Conservation (phyloP, 2,888 invertebrate species). For the Epistrophe grossulariae region DNA sequence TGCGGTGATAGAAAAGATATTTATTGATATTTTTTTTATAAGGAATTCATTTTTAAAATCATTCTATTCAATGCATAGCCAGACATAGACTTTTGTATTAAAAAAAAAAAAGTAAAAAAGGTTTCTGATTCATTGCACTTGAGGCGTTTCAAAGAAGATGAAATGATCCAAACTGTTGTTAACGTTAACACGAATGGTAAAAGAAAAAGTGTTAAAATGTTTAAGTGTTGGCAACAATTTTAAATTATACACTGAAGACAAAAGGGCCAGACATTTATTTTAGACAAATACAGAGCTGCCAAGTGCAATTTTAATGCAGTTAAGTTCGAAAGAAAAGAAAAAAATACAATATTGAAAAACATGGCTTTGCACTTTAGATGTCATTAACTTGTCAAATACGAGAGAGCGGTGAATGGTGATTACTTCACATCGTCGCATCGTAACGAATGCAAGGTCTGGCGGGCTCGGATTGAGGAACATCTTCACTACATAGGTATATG, state of each 20-base stretch:
- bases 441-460: not conserved
- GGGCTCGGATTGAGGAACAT: not conserved
- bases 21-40: slow-evolving; percentile 22
- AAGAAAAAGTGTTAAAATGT: slow-evolving; percentile 17
- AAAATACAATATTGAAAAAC: not conserved
- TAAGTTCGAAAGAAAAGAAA: not conserved
- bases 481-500: no score
- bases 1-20: not conserved
- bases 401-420: not conserved
- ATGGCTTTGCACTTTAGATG: slow-evolving; percentile 18
- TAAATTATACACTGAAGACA: not conserved
- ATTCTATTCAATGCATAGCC: not conserved
- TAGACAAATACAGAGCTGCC: not conserved
- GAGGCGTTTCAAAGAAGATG: not conserved
- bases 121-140: slow-evolving; percentile 7
- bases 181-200: slow-evolving; percentile 7
- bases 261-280: not conserved
- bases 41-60: not conserved
- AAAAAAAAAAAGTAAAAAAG: not conserved
- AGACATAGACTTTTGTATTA: not conserved
- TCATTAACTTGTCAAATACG: slow-evolving; percentile 20
- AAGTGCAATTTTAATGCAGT: slow-evolving; percentile 12
- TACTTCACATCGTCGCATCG: not conserved
- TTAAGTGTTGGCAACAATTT: slow-evolving; percentile 4
- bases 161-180: slow-evolving; percentile 15